Evolutionary conservation across 2,113 vertebrate genomes (phyloP), one percentile per base, ranked within the genome.

Genomic region (Calyptomena viridis): DNA sequence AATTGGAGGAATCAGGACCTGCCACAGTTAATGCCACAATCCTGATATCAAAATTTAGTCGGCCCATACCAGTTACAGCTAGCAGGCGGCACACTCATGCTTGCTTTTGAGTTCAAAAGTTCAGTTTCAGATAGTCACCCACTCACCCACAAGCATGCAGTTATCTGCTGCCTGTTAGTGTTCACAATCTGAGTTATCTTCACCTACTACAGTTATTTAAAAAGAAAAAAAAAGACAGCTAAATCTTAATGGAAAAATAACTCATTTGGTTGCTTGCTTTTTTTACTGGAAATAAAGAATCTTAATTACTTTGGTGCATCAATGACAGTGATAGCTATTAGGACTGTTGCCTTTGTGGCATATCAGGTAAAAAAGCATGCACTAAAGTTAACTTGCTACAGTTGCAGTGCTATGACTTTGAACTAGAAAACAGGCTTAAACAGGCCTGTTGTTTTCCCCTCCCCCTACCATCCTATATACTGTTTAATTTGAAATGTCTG

Each of bases 61-160:
- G 66, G 16, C 8, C 24, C 28, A 22, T 69, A 39, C 23, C 39
- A 59, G 18, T 58, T 80, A 7, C 67, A 93, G 52, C 33, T 81
- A 39, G 55, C 33, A 88, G 55, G 46, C 0, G 7, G 40, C 39
- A 86, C 59, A 55, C 58, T 95, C 8, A 0, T 50, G 55, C 35
- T 84, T 71, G 59, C 68, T 84, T 78, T 3, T 55, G 76, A 75
- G 95, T 97, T 96, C 95, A 93, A 87, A 96, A 96, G 90, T 95
- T 96, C 92, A 90, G 39, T 81, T 90, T 86, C 49, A 74, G 42
- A 86, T 50, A 69, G 75, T 90, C 86, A 95, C 83, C 79, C 79
- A 86, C 92, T 93, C 94, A 93, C 50, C 37, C 68, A 74, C 72
- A 88, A 91, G 50, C 50, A 66, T 0, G 9, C 39, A 86, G 71